Conservation (phyloP, 2,797 vertebrate genomes). For the Acanthis flammea region DNA sequence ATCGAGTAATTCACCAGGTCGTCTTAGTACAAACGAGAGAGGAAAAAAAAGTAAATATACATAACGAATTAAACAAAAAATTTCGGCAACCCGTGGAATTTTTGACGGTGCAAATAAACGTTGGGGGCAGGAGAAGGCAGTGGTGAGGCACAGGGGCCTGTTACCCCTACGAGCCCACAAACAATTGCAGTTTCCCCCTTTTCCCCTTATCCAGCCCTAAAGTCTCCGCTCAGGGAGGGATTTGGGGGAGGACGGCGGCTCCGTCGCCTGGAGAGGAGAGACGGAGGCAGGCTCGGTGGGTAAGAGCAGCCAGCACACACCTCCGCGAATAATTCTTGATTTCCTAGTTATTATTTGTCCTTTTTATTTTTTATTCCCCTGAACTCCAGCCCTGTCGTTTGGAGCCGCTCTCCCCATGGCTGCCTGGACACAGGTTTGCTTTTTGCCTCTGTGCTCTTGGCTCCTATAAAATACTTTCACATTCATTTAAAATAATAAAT, state of each 20-base stretch:
- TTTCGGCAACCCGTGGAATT: accelerated
- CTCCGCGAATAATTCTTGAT: neutral
- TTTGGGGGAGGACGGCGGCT: neutral
- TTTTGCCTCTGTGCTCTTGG: neutral
- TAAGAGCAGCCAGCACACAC: neutral
- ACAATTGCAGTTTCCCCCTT: neutral
- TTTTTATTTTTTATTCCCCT: accelerated
- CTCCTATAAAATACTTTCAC: neutral
- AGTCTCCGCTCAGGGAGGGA: neutral
- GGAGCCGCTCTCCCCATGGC: neutral
- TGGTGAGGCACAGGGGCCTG: neutral
- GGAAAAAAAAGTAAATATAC: accelerated
- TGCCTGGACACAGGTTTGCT: neutral
- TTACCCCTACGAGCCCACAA: neutral
- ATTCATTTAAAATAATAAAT: neutral
- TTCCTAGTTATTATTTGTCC: neutral
- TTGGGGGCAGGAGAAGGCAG: neutral
- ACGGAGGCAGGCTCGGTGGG: neutral
- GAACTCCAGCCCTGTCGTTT: neutral
- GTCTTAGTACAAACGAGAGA: neutral
- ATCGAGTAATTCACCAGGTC: neutral
- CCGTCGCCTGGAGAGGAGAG: neutral
- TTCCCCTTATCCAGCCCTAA: neutral
- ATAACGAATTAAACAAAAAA: neutral
- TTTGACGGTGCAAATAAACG: neutral